These are phyloP conservation scores for Adelognathus sp. DNA, from an alignment of 2,888 invertebrate species.

Conservation along the genomic window DNA sequence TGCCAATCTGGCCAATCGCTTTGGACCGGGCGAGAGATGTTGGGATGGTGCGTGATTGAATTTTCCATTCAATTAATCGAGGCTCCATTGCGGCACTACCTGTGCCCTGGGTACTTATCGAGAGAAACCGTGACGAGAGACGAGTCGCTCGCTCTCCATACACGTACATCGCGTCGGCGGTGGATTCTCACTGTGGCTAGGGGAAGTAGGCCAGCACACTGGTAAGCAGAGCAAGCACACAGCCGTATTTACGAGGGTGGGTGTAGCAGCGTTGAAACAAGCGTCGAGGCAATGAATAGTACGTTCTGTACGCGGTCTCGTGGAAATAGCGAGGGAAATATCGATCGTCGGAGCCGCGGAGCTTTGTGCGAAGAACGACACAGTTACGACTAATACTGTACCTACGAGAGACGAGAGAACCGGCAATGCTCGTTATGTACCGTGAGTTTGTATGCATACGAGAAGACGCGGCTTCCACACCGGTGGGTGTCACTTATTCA, in stretches of 20 bases:
- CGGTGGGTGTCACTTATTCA: slow-evolving; percentile 19
- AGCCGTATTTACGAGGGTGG: slow-evolving; percentile 33
- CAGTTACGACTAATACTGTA: neutral
- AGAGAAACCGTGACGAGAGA: slow-evolving; percentile 19
- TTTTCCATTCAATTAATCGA: slow-evolving; percentile 48
- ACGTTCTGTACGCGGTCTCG: slow-evolving; percentile 23
- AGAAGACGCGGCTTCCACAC: slow-evolving; percentile 10
- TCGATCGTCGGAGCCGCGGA: slow-evolving; percentile 29
- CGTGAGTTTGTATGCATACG: neutral
- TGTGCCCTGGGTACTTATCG: slow-evolving; percentile 26
- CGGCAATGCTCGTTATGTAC: neutral
- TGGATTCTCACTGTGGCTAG: slow-evolving; percentile 24
- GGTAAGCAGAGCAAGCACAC: neutral
- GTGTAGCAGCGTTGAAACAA: slow-evolving; percentile 27
- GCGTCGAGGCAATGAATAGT: slow-evolving; percentile 41
- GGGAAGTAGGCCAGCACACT: slow-evolving; percentile 44
- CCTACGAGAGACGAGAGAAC: neutral
- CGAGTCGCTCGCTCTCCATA: neutral
- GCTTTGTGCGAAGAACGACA: slow-evolving; percentile 28
- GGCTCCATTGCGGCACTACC: neutral
- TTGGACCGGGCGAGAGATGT: neutral
- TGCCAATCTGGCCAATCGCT: neutral
- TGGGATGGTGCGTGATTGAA: slow-evolving; percentile 4
- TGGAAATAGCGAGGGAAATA: slow-evolving; percentile 42
- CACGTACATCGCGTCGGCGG: neutral